These are phyloP conservation scores for Acipenser oxyrinchus DNA, from an alignment of 2,797 vertebrate species.

Conservation along the genomic window DNA sequence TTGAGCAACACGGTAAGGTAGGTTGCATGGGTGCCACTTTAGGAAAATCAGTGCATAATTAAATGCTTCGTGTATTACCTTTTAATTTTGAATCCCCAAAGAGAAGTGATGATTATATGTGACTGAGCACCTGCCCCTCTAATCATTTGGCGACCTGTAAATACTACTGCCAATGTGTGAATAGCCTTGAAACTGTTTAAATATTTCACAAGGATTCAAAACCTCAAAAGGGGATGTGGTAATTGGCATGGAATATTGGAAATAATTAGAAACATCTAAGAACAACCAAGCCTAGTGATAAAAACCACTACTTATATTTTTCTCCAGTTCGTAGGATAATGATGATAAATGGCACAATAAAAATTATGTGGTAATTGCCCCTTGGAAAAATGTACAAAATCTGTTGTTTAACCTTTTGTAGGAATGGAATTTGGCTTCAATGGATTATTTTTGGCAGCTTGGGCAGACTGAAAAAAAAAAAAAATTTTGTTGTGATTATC, in stretches of 20 bases:
- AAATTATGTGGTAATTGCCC: constrained; percentile 13
- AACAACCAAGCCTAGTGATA: constrained; percentile 47
- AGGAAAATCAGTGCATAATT: background rate
- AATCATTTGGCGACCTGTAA: background rate
- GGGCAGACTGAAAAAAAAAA: background rate
- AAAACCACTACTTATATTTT: constrained; percentile 38
- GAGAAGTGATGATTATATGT: constrained; percentile 13
- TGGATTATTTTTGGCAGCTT: background rate
- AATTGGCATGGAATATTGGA: constrained; percentile 37
- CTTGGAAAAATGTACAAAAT: constrained; percentile 22
- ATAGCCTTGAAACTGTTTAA: constrained; percentile 25
- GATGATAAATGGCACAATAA: constrained; percentile 42
- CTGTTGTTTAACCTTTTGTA: constrained; percentile 26
- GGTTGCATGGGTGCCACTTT: too few relatives aligned
- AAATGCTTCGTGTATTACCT: constrained; percentile 1
- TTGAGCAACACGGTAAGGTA: too few relatives aligned
- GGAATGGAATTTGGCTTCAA: constrained; percentile 20
- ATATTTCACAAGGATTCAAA: constrained; percentile 41
- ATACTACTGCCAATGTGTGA: constrained; percentile 5
- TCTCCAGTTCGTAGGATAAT: constrained; percentile 33
- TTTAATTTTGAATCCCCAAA: constrained; percentile 3
- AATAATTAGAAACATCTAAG: constrained; percentile 53
- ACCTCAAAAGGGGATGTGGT: constrained; percentile 45
- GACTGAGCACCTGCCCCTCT: constrained; percentile 20
- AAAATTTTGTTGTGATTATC: background rate